Evolutionary conservation across 2,888 invertebrate genomes (phyloP).

Genomic region (Amorpha juglandis): DNA sequence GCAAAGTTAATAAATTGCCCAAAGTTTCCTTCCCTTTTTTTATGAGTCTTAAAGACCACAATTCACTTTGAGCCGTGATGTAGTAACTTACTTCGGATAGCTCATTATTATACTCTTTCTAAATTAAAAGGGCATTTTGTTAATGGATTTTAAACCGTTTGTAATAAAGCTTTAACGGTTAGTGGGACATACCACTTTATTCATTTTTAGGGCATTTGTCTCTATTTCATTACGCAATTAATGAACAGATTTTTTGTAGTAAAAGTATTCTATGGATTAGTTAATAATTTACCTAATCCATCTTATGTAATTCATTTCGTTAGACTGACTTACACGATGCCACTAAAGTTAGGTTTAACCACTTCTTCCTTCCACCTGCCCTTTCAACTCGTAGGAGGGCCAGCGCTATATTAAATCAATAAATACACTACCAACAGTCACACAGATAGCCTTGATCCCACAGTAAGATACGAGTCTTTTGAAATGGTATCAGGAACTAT

Average conservation of each 20-base stretch:
- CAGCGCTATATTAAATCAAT: no score
- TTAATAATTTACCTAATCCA: no score
- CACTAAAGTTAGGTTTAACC: no score
- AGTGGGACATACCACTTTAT: neutral
- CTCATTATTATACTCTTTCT: constrained; percentile 18
- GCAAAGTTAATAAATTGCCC: constrained; percentile 14
- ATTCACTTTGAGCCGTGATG: constrained; percentile 18
- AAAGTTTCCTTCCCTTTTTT: constrained; percentile 20
- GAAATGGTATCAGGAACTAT: no score
- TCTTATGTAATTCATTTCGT: no score
- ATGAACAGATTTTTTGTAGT: neutral
- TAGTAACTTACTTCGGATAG: constrained; percentile 11
- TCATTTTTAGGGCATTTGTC: neutral
- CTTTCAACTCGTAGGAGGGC: no score
- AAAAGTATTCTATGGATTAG: no score
- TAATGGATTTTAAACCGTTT: constrained; percentile 5
- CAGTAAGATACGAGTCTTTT: no score
- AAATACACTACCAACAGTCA: no score
- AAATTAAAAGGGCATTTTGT: constrained; percentile 20
- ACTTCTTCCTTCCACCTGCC: no score
- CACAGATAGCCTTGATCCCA: no score
- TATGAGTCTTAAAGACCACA: constrained; percentile 18
- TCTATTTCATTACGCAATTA: neutral
- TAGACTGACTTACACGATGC: no score
- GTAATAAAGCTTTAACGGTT: constrained; percentile 2